Evolutionary conservation across 2,888 invertebrate species (phyloP).

Genomic region (Drosophila borborema): DNA sequence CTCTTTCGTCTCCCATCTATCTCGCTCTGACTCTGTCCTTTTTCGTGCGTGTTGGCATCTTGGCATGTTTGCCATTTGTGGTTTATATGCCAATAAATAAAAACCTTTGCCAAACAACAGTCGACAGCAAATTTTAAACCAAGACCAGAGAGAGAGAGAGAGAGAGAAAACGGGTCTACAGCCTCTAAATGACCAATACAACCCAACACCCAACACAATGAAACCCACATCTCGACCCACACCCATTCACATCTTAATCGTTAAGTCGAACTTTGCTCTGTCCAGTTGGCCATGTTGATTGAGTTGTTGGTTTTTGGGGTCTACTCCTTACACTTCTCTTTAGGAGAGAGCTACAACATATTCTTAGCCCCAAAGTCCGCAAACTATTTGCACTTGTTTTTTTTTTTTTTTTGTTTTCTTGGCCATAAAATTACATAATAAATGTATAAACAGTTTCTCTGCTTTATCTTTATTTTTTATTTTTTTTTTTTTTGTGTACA

Average conservation of each 20-base stretch:
- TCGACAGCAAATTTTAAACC: conserved; percentile 69
- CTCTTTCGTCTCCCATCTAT: background rate
- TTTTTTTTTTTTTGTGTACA: too few relatives aligned
- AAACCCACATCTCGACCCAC: conserved; percentile 2
- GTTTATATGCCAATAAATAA: conserved; percentile 77
- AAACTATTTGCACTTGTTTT: conserved; percentile 77
- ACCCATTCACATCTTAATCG: conserved; percentile 51
- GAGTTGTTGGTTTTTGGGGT: conserved; percentile 66
- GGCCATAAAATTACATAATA: conserved; percentile 74
- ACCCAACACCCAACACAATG: conserved; percentile 12
- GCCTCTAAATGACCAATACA: conserved; percentile 61
- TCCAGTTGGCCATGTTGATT: conserved; percentile 59
- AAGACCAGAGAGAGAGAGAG: conserved; percentile 20
- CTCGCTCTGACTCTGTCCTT: background rate
- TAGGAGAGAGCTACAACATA: background rate
- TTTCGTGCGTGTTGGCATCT: conserved; percentile 57
- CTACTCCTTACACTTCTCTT: background rate
- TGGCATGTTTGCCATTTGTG: conserved; percentile 72
- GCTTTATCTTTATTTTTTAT: conserved; percentile 10
- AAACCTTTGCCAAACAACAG: conserved; percentile 62
- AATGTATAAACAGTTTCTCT: conserved; percentile 53
- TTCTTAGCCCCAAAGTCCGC: conserved; percentile 42
- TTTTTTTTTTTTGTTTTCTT: conserved; percentile 14
- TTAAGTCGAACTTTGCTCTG: conserved; percentile 58
- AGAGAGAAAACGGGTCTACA: conserved; percentile 21